phyloP scores from a whole-genome alignment of 35 echinoderm and acorn worm species.

The Acanthaster planci region DNA sequence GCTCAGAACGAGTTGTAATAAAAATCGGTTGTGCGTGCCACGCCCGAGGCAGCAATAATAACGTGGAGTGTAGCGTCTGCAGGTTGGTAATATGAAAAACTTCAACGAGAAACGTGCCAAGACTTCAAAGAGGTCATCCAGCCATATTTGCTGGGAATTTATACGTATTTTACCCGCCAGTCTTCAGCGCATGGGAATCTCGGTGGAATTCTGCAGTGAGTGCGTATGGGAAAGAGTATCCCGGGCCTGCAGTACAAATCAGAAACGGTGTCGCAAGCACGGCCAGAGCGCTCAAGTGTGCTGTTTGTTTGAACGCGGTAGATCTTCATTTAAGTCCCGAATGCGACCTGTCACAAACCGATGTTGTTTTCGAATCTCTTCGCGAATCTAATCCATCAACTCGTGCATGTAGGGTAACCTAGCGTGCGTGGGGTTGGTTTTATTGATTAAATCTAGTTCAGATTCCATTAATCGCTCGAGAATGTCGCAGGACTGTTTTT shows the following conservation, averaged over 20 bases:
- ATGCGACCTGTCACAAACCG: too few relatives aligned
- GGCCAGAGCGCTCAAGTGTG: too few relatives aligned
- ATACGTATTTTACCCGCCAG: too few relatives aligned
- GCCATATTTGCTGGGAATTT: too few relatives aligned
- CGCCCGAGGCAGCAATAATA: conserved; percentile 7
- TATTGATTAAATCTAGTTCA: conserved; percentile 11
- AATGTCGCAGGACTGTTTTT: too few relatives aligned
- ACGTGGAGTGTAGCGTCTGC: not conserved
- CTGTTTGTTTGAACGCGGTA: too few relatives aligned
- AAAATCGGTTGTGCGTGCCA: conserved; percentile 9
- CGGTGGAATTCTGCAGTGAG: too few relatives aligned
- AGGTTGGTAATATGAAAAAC: conserved; percentile 8
- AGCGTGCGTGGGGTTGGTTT: not conserved
- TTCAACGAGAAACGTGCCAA: conserved; percentile 22
- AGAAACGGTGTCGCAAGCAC: too few relatives aligned
- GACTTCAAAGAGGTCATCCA: conserved; percentile 7
- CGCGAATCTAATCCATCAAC: conserved; percentile 18
- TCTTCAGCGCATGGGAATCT: too few relatives aligned
- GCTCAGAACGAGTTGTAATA: not conserved
- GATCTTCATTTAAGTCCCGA: too few relatives aligned
- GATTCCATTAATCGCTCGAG: not conserved
- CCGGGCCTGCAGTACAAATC: too few relatives aligned
- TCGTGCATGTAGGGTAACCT: not conserved
- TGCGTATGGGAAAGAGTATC: too few relatives aligned
- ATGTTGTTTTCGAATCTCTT: conserved; percentile 12